Base-by-base conservation (phyloP, 1,140 invertebrate genomes). In the Drosophila prosaltans region DNA sequence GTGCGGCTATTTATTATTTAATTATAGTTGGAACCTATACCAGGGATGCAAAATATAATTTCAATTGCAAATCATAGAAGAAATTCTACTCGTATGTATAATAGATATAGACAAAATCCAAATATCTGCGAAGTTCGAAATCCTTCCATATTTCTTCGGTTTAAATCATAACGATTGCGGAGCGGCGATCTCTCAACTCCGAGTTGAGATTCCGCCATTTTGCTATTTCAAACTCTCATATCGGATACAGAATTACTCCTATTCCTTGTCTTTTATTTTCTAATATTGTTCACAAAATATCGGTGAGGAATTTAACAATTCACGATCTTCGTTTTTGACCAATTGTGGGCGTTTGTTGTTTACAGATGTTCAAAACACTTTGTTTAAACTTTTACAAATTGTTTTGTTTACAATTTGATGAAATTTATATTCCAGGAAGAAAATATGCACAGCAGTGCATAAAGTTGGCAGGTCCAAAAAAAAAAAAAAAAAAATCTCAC, bases 1-100 rank as follows among this genome's bases (percentile, higher is more conserved):
- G 81, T 78, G 60, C 72, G 65, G 75, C 71, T 82, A 80, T 69
- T 82, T 82, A 74, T 82, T 65, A 82, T 82, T 82, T 74, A 82
- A 82, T 82, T 82, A 82, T 60, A 68, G 59, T 72, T 63, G 73
- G 60, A 26, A 40, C 21, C 59, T 32, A 45, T 54, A 57, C 64
- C 69, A 60, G 65, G 51, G 43, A 66, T 66, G 55, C 36, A 39
- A 16, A n/a, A 21, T 0, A 45, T 16, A n/a, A 45, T 45, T 45
- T 45, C n/a, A 30, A 30, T 30, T 30, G 28, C 28, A 30, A 30
- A 30, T 30, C 28, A 30, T 16, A 16, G 16, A 16, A 16, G 16
- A 16, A 16, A 30, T 0, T 4, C 28, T 30, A 30, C 28, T 16
- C 16, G 16, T 16, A 16, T 16, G 16, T 16, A 16, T 16, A 16